Evolutionary conservation across 2,113 vertebrate genomes (phyloP).

Genomic region (Tauraco erythrolophus): DNA sequence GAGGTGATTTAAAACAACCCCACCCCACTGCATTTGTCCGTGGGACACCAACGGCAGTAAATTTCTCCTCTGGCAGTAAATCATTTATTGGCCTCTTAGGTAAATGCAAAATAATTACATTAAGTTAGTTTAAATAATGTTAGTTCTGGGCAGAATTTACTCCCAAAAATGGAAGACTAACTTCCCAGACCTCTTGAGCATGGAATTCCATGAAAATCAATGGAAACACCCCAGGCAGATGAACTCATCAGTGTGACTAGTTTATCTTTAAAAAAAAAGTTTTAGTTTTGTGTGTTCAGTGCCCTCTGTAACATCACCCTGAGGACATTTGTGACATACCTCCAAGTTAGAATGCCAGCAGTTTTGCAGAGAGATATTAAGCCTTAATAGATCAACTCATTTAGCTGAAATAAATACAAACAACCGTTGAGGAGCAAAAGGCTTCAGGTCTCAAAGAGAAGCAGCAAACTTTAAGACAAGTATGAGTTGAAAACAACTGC

Average conservation of each 20-base stretch:
- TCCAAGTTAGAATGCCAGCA: not conserved
- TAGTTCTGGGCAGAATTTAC: not conserved
- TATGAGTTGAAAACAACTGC: not conserved
- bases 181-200: not conserved
- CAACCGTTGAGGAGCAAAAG: not conserved
- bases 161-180: not conserved
- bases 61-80: not conserved
- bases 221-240: not conserved
- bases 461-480: not conserved
- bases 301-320: not conserved
- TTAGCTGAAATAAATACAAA: not conserved
- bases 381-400: not conserved
- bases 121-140: not conserved
- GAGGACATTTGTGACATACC: not conserved
- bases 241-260: not conserved
- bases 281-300: not conserved
- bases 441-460: not conserved
- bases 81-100: not conserved
- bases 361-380: not conserved
- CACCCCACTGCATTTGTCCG: not conserved
- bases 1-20: not conserved
- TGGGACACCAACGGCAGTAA: not conserved
- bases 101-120: not conserved
- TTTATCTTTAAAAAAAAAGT: not conserved
- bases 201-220: not conserved